These are phyloP conservation scores for Pachycephala philippinensis DNA, from an alignment of 2,113 vertebrate species.

Conservation along the genomic window DNA sequence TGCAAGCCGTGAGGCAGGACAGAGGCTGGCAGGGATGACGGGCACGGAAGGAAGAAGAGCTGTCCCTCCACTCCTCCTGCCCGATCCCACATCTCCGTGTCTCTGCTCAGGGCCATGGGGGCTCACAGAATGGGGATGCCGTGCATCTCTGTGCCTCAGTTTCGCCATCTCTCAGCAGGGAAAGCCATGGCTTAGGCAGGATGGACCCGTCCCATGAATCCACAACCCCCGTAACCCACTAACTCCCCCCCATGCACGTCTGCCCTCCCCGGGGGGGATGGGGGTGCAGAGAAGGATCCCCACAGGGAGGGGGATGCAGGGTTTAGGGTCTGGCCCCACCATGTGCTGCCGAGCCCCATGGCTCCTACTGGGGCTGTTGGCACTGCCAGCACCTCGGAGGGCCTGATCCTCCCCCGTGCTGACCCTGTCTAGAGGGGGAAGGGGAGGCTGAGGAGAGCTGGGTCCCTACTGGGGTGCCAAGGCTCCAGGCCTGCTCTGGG, in stretches of 20 bases:
- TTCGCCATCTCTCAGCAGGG: neutral
- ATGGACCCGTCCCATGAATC: neutral
- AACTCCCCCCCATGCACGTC: neutral
- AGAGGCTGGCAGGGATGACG: neutral
- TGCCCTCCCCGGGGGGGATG: neutral
- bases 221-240: neutral
- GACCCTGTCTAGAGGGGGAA: neutral
- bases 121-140: neutral
- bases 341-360: neutral
- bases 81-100: accelerated
- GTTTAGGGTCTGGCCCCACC: neutral
- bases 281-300: neutral
- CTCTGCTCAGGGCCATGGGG: accelerated
- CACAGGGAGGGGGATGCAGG: neutral
- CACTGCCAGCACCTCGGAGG: neutral
- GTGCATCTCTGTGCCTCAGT: neutral
- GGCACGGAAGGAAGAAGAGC: neutral
- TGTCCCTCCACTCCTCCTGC: neutral
- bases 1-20: neutral
- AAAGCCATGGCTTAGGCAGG: neutral
- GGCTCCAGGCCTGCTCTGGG: neutral
- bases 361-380: neutral
- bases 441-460: neutral
- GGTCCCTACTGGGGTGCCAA: neutral
- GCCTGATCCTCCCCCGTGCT: neutral